Evolutionary conservation across 2,113 vertebrate genomes (phyloP).

Genomic region (Fregata magnificens): DNA sequence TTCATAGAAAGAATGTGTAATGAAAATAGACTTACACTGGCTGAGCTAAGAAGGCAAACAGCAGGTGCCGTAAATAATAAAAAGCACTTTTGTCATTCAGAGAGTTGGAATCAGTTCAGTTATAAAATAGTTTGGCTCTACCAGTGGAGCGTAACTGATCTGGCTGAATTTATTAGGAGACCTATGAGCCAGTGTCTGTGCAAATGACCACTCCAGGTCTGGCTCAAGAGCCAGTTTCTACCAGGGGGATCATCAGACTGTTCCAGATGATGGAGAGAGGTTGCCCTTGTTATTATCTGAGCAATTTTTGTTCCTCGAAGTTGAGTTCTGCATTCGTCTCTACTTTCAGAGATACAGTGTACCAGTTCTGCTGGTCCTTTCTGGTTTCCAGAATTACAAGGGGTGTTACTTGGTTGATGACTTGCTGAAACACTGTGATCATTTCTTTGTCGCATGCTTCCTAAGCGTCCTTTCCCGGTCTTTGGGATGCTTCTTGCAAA

Average conservation of each 20-base stretch:
- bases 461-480: background rate
- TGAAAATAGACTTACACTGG: background rate
- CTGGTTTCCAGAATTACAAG: background rate
- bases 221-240: background rate
- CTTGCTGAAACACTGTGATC: background rate
- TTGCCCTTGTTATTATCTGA: background rate
- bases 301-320: background rate
- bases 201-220: background rate
- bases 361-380: slow-evolving; percentile 14
- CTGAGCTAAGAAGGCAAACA: background rate
- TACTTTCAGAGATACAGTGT: background rate
- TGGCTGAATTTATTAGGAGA: background rate
- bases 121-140: background rate
- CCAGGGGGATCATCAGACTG: background rate
- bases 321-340: background rate
- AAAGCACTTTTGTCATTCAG: background rate
- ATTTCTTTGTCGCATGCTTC: background rate
- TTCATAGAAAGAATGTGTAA: background rate
- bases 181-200: background rate
- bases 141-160: background rate
- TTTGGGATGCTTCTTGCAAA: background rate
- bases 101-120: background rate
- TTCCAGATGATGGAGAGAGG: background rate
- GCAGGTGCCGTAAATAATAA: background rate
- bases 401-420: background rate